Evolutionary conservation across 2,797 vertebrate genomes (phyloP).

Genomic region (Rousettus madagascariensis): DNA sequence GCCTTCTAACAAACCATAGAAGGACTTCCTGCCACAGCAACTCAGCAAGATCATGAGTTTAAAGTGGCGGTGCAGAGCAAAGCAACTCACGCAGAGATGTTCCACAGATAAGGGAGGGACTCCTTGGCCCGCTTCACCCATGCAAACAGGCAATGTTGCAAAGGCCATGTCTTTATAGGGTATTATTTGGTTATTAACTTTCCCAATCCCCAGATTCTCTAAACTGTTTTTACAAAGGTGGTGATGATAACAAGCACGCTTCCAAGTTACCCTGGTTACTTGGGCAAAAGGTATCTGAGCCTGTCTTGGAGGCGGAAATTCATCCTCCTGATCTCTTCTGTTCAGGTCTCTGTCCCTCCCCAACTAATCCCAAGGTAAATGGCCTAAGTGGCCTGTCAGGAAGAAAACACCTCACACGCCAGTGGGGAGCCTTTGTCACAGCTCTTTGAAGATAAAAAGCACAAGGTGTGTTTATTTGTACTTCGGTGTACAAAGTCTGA

Average conservation of each 20-base stretch:
- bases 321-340: background rate
- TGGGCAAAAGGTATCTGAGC: background rate
- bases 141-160: background rate
- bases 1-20: background rate
- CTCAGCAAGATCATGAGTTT: background rate
- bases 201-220: background rate
- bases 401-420: slow-evolving; percentile 46
- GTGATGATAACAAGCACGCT: background rate
- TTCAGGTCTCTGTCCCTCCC: background rate
- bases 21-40: background rate
- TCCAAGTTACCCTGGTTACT: background rate
- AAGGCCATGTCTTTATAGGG: background rate
- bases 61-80: background rate
- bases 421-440: background rate
- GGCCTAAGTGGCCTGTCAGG: background rate
- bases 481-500: background rate
- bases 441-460: slow-evolving; percentile 68
- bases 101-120: background rate
- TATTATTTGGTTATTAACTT: background rate
- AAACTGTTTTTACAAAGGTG: background rate
- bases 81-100: background rate
- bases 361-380: background rate
- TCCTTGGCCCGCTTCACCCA: background rate
- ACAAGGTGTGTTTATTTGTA: slow-evolving; percentile 73
- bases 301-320: background rate